Evolutionary conservation across 2,888 invertebrate species (phyloP).

Genomic region (Apodemia duryi): DNA sequence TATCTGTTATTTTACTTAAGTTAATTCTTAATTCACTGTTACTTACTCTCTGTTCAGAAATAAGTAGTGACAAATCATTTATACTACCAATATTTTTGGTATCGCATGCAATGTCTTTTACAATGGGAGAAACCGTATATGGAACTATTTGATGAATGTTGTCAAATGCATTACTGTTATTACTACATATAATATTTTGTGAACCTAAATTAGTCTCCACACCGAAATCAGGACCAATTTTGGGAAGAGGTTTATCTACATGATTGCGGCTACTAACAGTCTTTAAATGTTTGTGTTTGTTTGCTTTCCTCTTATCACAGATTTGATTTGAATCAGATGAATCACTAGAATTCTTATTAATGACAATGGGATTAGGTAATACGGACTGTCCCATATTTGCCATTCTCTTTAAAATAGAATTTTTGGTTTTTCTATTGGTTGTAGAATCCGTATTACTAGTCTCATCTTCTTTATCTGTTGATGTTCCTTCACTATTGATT

Average conservation of each 20-base stretch:
- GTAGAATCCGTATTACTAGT: slow-evolving; percentile 60
- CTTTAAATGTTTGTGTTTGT: slow-evolving; percentile 52
- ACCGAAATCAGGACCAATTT: slow-evolving; percentile 37
- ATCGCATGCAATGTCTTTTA: slow-evolving; percentile 35
- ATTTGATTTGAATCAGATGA: slow-evolving; percentile 56
- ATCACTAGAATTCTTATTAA: slow-evolving; percentile 49
- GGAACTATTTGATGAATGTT: slow-evolving; percentile 41
- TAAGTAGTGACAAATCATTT: slow-evolving; percentile 47
- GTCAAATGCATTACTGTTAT: background rate
- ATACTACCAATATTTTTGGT: slow-evolving; percentile 30
- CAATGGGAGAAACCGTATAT: slow-evolving; percentile 34
- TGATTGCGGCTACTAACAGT: slow-evolving; percentile 38
- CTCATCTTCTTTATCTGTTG: slow-evolving; percentile 35
- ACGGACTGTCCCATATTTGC: slow-evolving; percentile 68
- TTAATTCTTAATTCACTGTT: slow-evolving; percentile 67
- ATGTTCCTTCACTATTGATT: slow-evolving; percentile 16
- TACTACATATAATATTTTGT: slow-evolving; percentile 25
- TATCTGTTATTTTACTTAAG: slow-evolving; percentile 57
- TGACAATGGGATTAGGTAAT: slow-evolving; percentile 44
- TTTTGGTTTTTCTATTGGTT: slow-evolving; percentile 55
- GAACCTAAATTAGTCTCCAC: slow-evolving; percentile 27
- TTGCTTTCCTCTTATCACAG: slow-evolving; percentile 39
- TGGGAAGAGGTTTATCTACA: slow-evolving; percentile 36
- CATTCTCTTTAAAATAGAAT: slow-evolving; percentile 62
- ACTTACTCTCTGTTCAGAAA: slow-evolving; percentile 62